Percentiles rank a stretch among this genome's conserved stretches.
phyloP scores from a whole-genome alignment of 2,113 vertebrate genomes.

The Promerops cafer region DNA sequence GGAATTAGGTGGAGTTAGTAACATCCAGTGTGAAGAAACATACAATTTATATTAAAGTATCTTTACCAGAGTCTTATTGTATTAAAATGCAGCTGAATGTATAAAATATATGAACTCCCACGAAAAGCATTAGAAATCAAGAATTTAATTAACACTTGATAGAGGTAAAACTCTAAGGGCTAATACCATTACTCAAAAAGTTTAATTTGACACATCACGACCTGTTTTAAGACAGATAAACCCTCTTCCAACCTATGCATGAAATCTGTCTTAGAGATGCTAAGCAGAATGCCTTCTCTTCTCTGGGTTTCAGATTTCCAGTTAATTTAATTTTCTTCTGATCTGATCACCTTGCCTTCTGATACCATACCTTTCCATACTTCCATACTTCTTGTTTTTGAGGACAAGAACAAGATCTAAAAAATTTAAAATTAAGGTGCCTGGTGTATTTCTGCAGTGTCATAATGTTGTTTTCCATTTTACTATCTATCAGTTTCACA shows the following conservation, averaged over 20 bases:
- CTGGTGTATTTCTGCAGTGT: neutral
- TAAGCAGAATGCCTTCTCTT: neutral
- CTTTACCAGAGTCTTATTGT: neutral
- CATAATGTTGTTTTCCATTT: neutral
- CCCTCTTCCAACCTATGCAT: accelerated
- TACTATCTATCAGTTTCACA: neutral
- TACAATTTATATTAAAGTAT: neutral
- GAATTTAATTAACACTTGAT: neutral
- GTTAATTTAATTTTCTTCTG: neutral
- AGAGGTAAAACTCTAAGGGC: neutral
- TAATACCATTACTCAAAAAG: neutral
- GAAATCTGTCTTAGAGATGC: neutral
- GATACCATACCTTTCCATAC: neutral
- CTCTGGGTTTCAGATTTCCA: neutral
- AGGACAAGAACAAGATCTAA: neutral
- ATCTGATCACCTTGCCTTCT: neutral
- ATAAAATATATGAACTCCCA: neutral
- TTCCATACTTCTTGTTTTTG: neutral
- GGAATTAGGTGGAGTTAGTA: neutral
- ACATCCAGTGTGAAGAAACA: neutral
- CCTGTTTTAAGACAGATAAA: neutral
- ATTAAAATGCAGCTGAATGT: neutral
- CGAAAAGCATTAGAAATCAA: neutral
- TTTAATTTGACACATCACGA: neutral
- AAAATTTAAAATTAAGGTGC: neutral